These are phyloP conservation scores for Pseudotriccus pelzelni DNA, from an alignment of 2,797 vertebrate species.

Conservation along the genomic window DNA sequence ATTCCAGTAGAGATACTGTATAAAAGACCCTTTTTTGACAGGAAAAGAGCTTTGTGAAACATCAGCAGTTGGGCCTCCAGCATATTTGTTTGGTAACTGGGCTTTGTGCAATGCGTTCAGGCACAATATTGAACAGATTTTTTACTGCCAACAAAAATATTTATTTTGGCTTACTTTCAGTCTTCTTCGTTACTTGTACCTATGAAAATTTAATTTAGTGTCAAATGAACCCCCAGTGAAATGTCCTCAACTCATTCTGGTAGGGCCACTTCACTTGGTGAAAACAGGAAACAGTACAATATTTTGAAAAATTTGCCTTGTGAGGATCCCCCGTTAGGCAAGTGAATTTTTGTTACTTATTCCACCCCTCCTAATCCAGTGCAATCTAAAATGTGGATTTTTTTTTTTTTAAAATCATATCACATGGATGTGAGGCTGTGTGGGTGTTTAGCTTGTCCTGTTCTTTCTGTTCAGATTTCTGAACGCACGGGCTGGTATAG, in stretches of 20 bases:
- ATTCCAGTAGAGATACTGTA: not conserved
- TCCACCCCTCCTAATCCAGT: not conserved
- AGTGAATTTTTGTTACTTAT: not conserved
- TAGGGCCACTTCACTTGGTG: not conserved
- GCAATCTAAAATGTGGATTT: not conserved
- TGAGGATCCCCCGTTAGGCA: not conserved
- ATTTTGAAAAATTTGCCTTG: not conserved
- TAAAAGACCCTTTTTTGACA: not conserved
- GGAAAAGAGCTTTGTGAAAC: not conserved
- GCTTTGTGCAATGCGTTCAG: not conserved
- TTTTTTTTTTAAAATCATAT: not conserved
- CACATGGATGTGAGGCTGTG: not conserved
- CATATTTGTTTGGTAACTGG: not conserved
- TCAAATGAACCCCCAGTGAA: not conserved
- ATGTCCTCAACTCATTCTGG: not conserved
- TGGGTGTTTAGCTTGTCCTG: not conserved
- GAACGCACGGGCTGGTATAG: no score
- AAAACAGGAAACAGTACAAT: accelerated
- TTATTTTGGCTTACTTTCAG: not conserved
- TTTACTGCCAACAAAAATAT: not conserved
- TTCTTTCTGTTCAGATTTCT: not conserved
- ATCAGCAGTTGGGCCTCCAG: not conserved
- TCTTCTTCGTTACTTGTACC: not conserved
- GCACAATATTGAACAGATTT: not conserved
- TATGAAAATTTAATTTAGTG: not conserved